A percentile compares a stretch with the other conserved stretches of the same genome.
These are phyloP conservation scores for Salvator merianae DNA, from an alignment of 2,113 vertebrate species.

Conservation along the genomic window DNA sequence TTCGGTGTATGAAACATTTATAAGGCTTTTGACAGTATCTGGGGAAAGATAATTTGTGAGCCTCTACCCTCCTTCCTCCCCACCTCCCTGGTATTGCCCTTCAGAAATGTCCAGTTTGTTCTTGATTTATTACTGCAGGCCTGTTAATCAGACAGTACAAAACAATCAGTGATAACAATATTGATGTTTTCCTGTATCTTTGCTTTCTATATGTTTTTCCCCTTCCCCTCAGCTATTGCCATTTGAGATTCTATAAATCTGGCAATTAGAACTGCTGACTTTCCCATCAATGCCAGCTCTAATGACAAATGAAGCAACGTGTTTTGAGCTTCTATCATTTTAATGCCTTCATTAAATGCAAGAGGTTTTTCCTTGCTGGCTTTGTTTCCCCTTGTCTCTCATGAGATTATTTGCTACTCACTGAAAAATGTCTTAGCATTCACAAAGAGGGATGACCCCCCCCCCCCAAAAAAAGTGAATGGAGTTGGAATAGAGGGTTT, in stretches of 20 bases:
- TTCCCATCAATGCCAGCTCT: constrained; percentile 4
- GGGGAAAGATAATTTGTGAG: neutral
- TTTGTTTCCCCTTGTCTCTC: neutral
- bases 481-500: neutral
- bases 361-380: neutral
- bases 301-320: constrained; percentile 12
- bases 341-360: constrained; percentile 7
- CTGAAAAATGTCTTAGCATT: neutral
- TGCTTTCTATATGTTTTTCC: constrained; percentile 18
- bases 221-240: neutral
- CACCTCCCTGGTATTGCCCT: neutral
- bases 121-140: neutral
- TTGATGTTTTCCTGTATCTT: constrained; percentile 13
- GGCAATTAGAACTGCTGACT: constrained; percentile 38
- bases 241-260: constrained; percentile 36
- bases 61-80: neutral
- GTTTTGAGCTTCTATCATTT: neutral
- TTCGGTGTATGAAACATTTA: neutral
- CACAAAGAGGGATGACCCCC: neutral
- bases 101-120: neutral
- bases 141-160: constrained; percentile 18
- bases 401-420: accelerated
- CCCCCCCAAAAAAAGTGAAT: too few species aligned
- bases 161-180: constrained; percentile 19
- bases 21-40: neutral